These are phyloP conservation scores for Spheniscus mendiculus DNA, from an alignment of 2,113 vertebrate species.

Conservation along the genomic window DNA sequence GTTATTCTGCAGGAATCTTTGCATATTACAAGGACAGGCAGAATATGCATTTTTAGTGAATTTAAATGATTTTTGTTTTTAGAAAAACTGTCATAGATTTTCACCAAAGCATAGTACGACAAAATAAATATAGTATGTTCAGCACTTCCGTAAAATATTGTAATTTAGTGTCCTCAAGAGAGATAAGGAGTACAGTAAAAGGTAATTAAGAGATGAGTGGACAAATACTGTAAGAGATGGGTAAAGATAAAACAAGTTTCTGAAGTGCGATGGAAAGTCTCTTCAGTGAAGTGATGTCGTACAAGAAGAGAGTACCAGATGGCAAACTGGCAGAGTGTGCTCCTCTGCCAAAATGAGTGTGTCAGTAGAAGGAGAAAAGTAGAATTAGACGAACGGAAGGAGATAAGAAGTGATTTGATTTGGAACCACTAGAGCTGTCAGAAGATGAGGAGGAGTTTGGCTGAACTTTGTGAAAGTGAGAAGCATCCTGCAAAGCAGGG, in stretches of 20 bases:
- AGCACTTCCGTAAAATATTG: fast-evolving
- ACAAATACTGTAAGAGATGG: not conserved
- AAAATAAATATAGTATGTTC: not conserved
- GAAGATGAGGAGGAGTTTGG: constrained; percentile 68
- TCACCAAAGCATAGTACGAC: not conserved
- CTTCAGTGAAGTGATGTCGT: not conserved
- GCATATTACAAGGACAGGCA: not conserved
- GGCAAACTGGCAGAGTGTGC: constrained; percentile 46
- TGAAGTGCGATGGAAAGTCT: constrained; percentile 38
- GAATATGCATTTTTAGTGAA: constrained; percentile 29
- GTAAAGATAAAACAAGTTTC: constrained; percentile 4
- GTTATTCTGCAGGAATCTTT: not conserved
- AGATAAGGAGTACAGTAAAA: not conserved
- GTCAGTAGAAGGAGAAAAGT: constrained; percentile 57
- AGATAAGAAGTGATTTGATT: constrained; percentile 61
- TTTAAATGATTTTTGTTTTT: constrained; percentile 11
- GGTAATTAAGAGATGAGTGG: not conserved
- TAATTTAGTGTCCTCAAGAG: not conserved
- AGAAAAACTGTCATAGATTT: not conserved
- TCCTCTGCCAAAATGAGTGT: constrained; percentile 55
- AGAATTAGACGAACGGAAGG: constrained; percentile 57
- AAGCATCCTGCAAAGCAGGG: constrained; percentile 59
- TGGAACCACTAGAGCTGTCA: constrained; percentile 61
- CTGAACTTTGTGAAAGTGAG: constrained; percentile 66
- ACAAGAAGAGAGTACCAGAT: constrained; percentile 45